Evolutionary conservation across 2,888 invertebrate species (phyloP).

Genomic region (Pterostichus madidus): DNA sequence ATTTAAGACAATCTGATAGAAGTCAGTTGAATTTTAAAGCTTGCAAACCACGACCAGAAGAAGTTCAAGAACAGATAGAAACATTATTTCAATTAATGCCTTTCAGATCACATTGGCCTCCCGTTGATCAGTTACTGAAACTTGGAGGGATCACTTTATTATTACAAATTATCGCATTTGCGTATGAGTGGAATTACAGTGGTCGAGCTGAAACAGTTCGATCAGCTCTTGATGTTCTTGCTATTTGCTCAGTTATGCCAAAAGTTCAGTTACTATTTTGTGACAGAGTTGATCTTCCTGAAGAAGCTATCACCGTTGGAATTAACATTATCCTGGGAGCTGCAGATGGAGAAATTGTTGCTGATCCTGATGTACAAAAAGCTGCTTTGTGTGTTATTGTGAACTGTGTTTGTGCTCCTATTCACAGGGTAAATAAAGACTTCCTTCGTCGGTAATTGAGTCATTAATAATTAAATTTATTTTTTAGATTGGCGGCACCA

Average conservation of each 20-base stretch:
- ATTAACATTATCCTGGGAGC: constrained; percentile 90
- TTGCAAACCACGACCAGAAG: constrained; percentile 86
- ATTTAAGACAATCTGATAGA: constrained; percentile 75
- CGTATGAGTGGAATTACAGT: constrained; percentile 95
- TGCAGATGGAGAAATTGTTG: constrained; percentile 94
- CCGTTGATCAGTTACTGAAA: constrained; percentile 91
- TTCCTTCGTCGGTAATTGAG: too few relatives aligned
- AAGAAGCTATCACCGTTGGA: constrained; percentile 87
- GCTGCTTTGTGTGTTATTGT: constrained; percentile 94
- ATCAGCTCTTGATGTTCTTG: constrained; percentile 91
- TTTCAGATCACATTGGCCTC: constrained; percentile 90
- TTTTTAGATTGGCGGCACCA: constrained; percentile 78
- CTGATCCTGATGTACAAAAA: constrained; percentile 95
- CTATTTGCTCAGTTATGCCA: constrained; percentile 94
- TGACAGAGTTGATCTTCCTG: constrained; percentile 87
- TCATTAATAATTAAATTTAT: neutral
- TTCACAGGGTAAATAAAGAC: constrained; percentile 83
- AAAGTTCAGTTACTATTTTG: constrained; percentile 86
- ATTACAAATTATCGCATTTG: constrained; percentile 91
- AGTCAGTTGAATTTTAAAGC: constrained; percentile 80
- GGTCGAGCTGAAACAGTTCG: constrained; percentile 91
- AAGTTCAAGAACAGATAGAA: constrained; percentile 92
- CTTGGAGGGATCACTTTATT: constrained; percentile 91
- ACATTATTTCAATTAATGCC: constrained; percentile 87
- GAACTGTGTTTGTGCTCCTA: constrained; percentile 96